Conservation (phyloP, 1,140 invertebrate species). For the Heliconius nattereri region DNA sequence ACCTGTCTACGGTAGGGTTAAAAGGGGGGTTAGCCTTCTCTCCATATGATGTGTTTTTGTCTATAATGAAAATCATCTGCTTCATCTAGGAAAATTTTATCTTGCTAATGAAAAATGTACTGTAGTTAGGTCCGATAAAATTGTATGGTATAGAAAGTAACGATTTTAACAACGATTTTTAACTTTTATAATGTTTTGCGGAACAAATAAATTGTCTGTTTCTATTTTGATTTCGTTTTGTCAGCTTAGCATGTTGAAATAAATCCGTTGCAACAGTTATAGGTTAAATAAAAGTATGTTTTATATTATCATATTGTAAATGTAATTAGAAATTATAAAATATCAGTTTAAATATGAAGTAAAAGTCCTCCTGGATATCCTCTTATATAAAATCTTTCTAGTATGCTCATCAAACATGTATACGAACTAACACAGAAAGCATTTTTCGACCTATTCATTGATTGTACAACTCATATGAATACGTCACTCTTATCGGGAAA, state of each 20-base stretch:
- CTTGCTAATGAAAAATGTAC: constrained; percentile 18
- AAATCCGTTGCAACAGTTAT: not conserved
- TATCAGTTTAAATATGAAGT: too few species aligned
- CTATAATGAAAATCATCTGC: constrained; percentile 20
- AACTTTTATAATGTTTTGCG: not conserved
- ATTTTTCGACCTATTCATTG: constrained; percentile 27
- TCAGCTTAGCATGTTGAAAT: not conserved
- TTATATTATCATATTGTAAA: too few species aligned
- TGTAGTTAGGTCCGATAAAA: constrained; percentile 9
- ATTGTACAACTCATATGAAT: constrained; percentile 65
- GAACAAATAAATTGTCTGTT: not conserved
- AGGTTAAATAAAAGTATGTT: too few species aligned
- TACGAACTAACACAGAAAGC: constrained; percentile 14
- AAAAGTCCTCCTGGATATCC: not conserved
- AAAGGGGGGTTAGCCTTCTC: constrained; percentile 15
- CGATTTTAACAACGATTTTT: not conserved
- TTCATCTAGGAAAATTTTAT: constrained; percentile 15
- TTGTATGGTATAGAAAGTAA: not conserved
- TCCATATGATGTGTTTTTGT: constrained; percentile 19
- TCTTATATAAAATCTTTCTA: not conserved
- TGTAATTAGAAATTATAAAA: not conserved
- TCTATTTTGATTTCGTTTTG: not conserved
- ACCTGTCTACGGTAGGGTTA: constrained; percentile 18
- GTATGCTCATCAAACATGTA: not conserved
- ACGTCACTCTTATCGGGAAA: constrained; percentile 67